A percentile compares a stretch with the other conserved stretches of the same genome.
Conservation (phyloP, 2,113 vertebrate genomes). For the Anolis sagrei region DNA sequence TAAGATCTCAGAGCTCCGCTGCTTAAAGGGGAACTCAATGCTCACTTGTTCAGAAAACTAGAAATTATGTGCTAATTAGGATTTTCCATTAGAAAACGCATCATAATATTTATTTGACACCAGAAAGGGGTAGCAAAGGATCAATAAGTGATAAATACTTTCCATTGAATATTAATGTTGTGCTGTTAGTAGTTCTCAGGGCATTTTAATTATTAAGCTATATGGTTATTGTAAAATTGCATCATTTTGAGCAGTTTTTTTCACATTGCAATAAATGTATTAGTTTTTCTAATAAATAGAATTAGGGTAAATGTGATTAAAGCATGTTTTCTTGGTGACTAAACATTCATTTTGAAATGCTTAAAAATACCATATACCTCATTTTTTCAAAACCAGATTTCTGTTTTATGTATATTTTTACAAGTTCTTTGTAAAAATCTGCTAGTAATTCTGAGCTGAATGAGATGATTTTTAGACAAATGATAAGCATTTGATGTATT, state of each 20-base stretch:
- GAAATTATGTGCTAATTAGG: slow-evolving; percentile 23
- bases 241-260: background rate
- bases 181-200: background rate
- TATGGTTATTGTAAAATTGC: background rate
- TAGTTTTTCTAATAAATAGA: background rate
- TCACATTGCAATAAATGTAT: background rate
- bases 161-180: background rate
- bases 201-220: background rate
- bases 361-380: background rate
- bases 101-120: slow-evolving; percentile 50
- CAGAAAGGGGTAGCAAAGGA: slow-evolving; percentile 75
- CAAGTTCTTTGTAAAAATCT: background rate
- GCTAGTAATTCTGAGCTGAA: background rate
- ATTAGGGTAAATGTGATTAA: background rate
- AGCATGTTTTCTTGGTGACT: background rate
- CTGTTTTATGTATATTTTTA: background rate
- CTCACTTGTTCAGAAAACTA: background rate
- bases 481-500: background rate
- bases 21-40: slow-evolving; percentile 6
- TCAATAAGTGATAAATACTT: slow-evolving; percentile 29
- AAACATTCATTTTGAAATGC: background rate
- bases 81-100: slow-evolving; percentile 23
- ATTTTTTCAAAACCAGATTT: background rate
- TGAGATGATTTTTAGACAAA: background rate
- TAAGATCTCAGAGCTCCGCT: background rate